Evolutionary conservation across 2,888 invertebrate genomes (phyloP), one percentile per base, ranked within the genome.

Genomic region (Limnephilus marmoratus): DNA sequence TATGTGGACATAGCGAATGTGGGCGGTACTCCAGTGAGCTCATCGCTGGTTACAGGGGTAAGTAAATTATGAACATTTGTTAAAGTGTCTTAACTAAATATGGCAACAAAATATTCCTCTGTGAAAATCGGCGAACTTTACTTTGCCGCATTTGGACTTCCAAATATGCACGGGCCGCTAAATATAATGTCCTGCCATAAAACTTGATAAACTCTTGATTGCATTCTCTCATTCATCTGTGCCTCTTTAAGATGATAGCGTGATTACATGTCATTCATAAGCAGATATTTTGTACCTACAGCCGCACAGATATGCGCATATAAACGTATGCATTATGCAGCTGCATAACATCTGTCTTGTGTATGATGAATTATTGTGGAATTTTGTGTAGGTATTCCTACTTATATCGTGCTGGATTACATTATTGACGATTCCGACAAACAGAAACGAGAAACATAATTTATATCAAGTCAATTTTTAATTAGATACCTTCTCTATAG

Each of bases 381-480:
- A 83, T 34, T 83, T 34, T 13, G 37, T 37, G 34, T 49, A 5
- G 86, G 24, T 86, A 49, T 49, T 3, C 9, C 49, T 49, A 49
- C 49, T 2, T 4, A 15, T 49, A 49, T 86, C 86, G 86, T 86
- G 86, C 86, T 15, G 45, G 31, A 86, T 86, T 29, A 49, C 49
- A 45, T 86, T 86, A 49, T 45, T 86, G 45, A 45, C 18, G 86
- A 86, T 86, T 86, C 86, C 86, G 49, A 86, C 86, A 53, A 49
- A 86, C 86, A 86, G 41, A 53, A 86, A 86, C 12, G 53, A 86
- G 49, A n/a, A 86, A 15, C 53, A 24, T 24, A 4, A 86, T 86
- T 86, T 53, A 29, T 86, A 86, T 86, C 86, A 13, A 53, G 53
- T 53, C 3, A 68, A 18, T 68, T 18, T 31, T 86, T 18, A 49